A percentile compares a stretch with the other conserved stretches of the same genome.
Conservation (phyloP, 2,113 vertebrate genomes). For the Rhineura floridana region DNA sequence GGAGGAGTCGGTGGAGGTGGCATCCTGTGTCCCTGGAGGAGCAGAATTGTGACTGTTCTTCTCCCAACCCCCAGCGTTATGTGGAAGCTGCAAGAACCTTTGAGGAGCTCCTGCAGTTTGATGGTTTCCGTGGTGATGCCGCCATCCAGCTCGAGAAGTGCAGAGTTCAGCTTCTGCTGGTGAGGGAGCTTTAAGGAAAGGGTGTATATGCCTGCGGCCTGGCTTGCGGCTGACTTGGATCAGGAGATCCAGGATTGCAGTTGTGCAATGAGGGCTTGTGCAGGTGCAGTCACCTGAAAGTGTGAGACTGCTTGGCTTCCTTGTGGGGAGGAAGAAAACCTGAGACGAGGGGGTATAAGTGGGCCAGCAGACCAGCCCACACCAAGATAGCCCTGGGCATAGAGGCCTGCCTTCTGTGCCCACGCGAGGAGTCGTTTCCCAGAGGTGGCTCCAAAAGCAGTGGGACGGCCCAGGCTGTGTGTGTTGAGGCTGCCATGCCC, state of each 20-base stretch:
- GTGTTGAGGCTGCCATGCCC: no score
- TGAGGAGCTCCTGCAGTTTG: conserved; percentile 73
- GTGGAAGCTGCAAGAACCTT: conserved; percentile 78
- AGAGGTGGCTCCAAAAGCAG: no score
- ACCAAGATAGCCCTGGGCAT: no score
- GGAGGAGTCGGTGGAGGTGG: background rate
- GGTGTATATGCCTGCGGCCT: background rate
- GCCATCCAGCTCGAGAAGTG: conserved; percentile 76
- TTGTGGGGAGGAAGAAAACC: background rate
- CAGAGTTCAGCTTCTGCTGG: conserved; percentile 75
- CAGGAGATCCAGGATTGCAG: no score
- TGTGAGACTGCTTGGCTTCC: background rate
- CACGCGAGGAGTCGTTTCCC: no score
- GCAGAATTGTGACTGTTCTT: background rate
- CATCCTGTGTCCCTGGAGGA: background rate
- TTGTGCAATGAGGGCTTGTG: background rate
- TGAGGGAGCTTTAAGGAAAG: background rate
- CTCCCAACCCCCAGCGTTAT: conserved; percentile 73
- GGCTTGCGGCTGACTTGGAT: background rate
- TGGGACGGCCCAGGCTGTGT: no score
- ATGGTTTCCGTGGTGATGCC: conserved; percentile 67
- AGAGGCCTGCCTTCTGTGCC: no score
- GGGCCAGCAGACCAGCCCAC: background rate
- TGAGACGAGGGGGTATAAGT: background rate
- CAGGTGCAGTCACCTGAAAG: background rate